Evolutionary conservation across 2,113 vertebrate genomes (phyloP).

Genomic region (Hirundichthys speculiger): DNA sequence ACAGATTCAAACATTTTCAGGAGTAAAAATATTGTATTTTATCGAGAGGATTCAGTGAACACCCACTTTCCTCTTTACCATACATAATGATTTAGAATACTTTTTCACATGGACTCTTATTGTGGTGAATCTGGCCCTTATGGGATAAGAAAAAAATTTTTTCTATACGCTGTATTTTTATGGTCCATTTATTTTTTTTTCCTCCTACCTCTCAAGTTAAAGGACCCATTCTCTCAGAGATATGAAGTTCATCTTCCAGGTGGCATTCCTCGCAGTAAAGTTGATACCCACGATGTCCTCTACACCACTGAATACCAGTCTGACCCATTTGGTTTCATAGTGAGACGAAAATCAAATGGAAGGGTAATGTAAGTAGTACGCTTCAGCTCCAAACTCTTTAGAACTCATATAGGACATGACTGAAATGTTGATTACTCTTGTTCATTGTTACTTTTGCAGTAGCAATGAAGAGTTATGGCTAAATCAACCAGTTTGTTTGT

Average conservation of each 20-base stretch:
- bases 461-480: neutral
- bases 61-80: no score
- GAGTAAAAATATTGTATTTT: no score
- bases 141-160: no score
- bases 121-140: no score
- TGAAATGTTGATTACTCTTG: neutral
- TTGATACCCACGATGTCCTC: constrained; percentile 45
- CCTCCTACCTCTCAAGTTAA: constrained; percentile 80
- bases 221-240: constrained; percentile 82
- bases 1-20: no score
- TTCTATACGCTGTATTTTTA: neutral
- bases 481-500: neutral
- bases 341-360: constrained; percentile 81
- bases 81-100: no score
- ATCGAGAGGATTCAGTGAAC: no score
- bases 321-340: constrained; percentile 88
- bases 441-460: neutral
- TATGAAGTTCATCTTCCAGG: constrained; percentile 88
- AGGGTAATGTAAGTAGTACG: constrained; percentile 85
- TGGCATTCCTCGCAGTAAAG: constrained; percentile 23
- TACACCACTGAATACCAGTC: constrained; percentile 79
- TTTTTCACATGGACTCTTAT: neutral
- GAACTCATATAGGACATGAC: no score
- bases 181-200: neutral
- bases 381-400: no score